Percentiles rank a stretch among this genome's conserved stretches.
phyloP scores from a whole-genome alignment of 2,888 invertebrate genomes.

The Rhingia rostrata region DNA sequence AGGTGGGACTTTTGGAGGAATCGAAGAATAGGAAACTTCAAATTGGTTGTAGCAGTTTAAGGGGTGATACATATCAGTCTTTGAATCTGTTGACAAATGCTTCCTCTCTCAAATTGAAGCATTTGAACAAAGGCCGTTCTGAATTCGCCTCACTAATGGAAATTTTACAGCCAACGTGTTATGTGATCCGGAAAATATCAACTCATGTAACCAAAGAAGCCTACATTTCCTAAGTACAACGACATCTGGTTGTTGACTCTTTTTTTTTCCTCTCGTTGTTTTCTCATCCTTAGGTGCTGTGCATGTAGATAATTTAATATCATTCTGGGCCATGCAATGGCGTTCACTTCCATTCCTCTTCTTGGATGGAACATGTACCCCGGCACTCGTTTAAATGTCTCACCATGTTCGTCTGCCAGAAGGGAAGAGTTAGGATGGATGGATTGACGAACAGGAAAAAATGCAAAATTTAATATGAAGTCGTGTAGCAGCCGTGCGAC shows the following conservation, averaged over 20 bases:
- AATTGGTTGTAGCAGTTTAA: too few relatives aligned
- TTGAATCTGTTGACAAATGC: background rate
- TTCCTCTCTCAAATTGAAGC: background rate
- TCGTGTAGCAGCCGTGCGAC: slow-evolving; percentile 61
- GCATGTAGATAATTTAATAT: slow-evolving; percentile 70
- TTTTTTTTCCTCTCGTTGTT: slow-evolving; percentile 25
- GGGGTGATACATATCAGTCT: background rate
- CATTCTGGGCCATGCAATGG: slow-evolving; percentile 49
- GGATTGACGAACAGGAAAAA: slow-evolving; percentile 1
- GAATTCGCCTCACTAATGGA: background rate
- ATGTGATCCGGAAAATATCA: slow-evolving; percentile 35
- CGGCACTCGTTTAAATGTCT: slow-evolving; percentile 44
- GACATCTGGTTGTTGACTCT: slow-evolving; percentile 54
- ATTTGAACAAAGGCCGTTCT: background rate
- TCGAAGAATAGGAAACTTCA: too few relatives aligned
- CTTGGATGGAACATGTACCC: slow-evolving; percentile 41
- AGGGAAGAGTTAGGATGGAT: slow-evolving; percentile 9
- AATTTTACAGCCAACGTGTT: slow-evolving; percentile 11
- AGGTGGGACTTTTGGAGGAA: background rate
- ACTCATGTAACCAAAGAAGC: slow-evolving; percentile 47
- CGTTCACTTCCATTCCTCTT: slow-evolving; percentile 14
- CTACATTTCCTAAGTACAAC: slow-evolving; percentile 46
- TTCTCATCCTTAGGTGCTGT: slow-evolving; percentile 41
- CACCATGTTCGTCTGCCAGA: slow-evolving; percentile 48
- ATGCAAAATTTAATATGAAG: slow-evolving; percentile 57